These are phyloP conservation scores for Micronycteris hirsuta DNA, from an alignment of 2,113 vertebrate genomes.

Conservation along the genomic window DNA sequence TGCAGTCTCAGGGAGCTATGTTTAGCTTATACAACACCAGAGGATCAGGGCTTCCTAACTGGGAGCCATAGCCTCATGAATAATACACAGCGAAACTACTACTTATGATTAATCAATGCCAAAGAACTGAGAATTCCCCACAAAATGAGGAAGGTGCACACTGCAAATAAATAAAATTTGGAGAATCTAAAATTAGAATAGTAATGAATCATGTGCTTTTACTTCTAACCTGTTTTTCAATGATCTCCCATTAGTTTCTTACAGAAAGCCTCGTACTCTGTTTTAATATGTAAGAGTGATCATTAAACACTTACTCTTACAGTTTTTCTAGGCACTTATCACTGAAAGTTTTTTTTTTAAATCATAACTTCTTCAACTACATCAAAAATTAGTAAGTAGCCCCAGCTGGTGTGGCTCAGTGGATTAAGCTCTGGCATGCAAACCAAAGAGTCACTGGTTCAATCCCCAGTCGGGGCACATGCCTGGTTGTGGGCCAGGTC, in stretches of 20 bases:
- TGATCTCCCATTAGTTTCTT: neutral
- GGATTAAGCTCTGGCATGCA: too few species aligned
- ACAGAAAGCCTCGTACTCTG: neutral
- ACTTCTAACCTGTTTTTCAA: neutral
- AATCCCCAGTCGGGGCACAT: too few species aligned
- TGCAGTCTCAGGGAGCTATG: neutral
- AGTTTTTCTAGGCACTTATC: neutral
- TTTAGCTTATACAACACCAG: neutral
- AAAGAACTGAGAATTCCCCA: neutral
- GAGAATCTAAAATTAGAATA: neutral
- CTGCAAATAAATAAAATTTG: neutral
- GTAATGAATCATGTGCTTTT: neutral
- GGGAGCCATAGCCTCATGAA: neutral
- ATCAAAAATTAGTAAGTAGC: neutral
- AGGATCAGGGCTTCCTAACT: neutral
- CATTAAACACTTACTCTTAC: neutral
- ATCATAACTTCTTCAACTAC: neutral
- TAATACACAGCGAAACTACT: neutral
- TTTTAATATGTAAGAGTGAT: neutral
- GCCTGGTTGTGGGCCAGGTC: too few species aligned
- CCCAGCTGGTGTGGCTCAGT: too few species aligned
- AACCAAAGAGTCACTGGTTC: too few species aligned
- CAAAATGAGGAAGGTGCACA: neutral
- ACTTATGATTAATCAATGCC: neutral
- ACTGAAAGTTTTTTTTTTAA: conserved; percentile 8